Percentiles rank a stretch among this genome's conserved stretches.
These are phyloP conservation scores for Malurus melanocephalus DNA, from an alignment of 2,113 vertebrate genomes.

Conservation along the genomic window DNA sequence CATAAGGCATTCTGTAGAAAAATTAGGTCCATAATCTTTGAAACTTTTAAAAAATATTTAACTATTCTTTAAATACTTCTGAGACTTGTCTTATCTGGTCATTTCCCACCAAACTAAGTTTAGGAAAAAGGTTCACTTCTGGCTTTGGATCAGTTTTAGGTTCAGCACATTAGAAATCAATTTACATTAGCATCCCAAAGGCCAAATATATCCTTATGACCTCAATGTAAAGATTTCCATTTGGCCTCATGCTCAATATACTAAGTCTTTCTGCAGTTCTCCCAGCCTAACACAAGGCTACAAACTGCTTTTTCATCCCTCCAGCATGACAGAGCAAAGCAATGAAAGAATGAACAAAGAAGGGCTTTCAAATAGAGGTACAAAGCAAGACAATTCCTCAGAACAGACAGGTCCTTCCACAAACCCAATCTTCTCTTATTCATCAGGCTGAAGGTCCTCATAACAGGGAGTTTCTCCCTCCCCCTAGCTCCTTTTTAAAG, in stretches of 20 bases:
- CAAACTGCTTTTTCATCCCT: background rate
- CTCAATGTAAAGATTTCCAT: background rate
- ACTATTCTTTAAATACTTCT: background rate
- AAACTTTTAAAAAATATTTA: background rate
- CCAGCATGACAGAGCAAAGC: constrained; percentile 36
- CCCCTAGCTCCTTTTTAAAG: background rate
- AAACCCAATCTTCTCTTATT: background rate
- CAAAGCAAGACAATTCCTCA: constrained; percentile 27
- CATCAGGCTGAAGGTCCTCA: background rate
- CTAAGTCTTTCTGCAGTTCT: background rate
- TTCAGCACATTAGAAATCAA: background rate
- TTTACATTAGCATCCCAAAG: background rate
- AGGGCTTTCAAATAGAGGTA: background rate
- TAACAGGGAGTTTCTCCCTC: background rate
- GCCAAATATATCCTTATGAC: background rate
- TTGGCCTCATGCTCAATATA: background rate
- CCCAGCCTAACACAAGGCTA: background rate
- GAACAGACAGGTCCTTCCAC: background rate
- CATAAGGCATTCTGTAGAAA: background rate
- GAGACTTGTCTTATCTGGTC: background rate
- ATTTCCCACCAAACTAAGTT: background rate
- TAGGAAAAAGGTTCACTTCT: background rate
- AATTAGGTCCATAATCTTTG: background rate
- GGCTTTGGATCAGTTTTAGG: background rate
- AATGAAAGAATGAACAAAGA: constrained; percentile 34